Evolutionary conservation across 2,113 vertebrate species (phyloP), one percentile per base, ranked within the genome.

Genomic region (Antigone vipio): DNA sequence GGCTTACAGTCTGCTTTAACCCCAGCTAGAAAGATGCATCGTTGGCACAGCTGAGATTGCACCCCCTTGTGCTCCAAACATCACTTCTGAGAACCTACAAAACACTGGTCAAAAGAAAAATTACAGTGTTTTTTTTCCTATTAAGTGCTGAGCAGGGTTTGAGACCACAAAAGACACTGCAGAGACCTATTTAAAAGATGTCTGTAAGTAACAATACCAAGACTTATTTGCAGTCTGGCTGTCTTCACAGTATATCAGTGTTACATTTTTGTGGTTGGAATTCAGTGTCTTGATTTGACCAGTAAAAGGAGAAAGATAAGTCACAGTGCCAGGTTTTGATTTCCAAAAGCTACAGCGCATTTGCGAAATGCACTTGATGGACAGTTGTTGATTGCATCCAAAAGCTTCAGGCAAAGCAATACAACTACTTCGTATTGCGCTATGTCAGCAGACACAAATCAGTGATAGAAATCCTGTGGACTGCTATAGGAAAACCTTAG

Each of bases 191-290:
- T 76, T 64, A 85, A 73, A 73, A 84, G 82, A 35, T 59, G 69
- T 78, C 63, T 89, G 50, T 80, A 92, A 84, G 80, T 94, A 86
- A 88, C 50, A 93, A 93, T 42, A 16, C 42, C 9, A 1, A 49
- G 83, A 38, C 12, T 47, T 68, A n/a, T 64, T 59, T 91, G 92
- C 32, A 75, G 87, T 44, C 89, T 85, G 73, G 55, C 76, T 88
- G 88, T 62, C 59, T 93, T 95, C 96, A 96, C 92, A 95, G 96
- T 85, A 2, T 56, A 47, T 38, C 79, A 30, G 38, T 24, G 27
- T 75, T 73, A 62, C 18, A 4, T 27, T 58, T 56, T 47, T 21
- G 60, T 52, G 79, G 71, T 12, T 83, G 80, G 50, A 64, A 56
- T 84, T 96, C 90, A 90, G 74, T 67, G 55, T 52, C 94, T 81